Evolutionary conservation across 2,797 vertebrate species (phyloP), one percentile per base, ranked within the genome.

Genomic region (Chelon auratus): DNA sequence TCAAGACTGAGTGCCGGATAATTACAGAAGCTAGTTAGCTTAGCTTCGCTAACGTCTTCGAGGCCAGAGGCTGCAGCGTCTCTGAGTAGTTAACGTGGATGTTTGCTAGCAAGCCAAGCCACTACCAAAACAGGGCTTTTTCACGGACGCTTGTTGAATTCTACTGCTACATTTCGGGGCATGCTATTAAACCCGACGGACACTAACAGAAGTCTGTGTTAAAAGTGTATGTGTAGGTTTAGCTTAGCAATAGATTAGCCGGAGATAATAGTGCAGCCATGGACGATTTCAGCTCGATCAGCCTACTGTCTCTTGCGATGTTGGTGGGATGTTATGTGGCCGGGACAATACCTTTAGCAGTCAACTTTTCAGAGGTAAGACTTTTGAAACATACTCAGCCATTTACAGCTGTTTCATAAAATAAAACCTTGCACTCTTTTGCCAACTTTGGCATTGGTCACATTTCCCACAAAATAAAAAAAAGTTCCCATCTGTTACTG

Each of bases 321-420:
- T 77, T 99, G 92, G 93, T 98, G 50, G 98, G 97, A 58, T 99
- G 98, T 88, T 99, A 99, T 73, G 97, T 99, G 81, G 96, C 98
- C 47, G 98, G 98, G 60, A 99, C 96, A 48, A 98, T 99, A 74
- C 98, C 98, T 4, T 81, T 99, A 76, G 97, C 98, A 4, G 96
- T 99, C 77, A 99, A 98, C 93, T 99, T 99, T 48, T 99, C 98
- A 0, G 98, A 99, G 97, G 98, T 98, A 84, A 96, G 96, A 77
- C 13, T n/a, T 43, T 6, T 17, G 6, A 43, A 17, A 17, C 33
- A 14, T 3, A 3, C 5, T 5, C 9, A 42, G 13, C 18, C 7
- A 10, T 43, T 1, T 11, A 9, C 5, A 60, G 39, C 22, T n/a
- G 18, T 10, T 24, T 18, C 3, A 9, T n/a, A 26, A 24, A 24